Evolutionary conservation across 2,888 invertebrate genomes (phyloP).

Genomic region (Napeogenes sylphis): DNA sequence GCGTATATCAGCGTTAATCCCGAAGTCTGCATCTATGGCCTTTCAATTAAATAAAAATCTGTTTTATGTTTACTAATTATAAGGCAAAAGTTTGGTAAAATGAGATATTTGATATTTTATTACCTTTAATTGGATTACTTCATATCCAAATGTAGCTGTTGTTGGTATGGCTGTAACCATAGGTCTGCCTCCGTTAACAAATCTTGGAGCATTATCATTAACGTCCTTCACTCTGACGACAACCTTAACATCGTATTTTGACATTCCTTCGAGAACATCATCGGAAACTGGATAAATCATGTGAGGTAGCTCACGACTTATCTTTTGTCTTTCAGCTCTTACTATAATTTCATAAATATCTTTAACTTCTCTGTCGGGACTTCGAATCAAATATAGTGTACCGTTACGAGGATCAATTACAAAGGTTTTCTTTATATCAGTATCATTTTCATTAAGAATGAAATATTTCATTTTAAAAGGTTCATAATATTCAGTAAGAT

Average conservation of each 20-base stretch:
- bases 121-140: conserved; percentile 86
- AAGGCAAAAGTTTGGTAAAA: neutral
- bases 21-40: conserved; percentile 86
- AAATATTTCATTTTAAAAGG: conserved; percentile 82
- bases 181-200: conserved; percentile 85
- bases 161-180: conserved; percentile 90
- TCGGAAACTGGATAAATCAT: conserved; percentile 87
- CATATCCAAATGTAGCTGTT: conserved; percentile 88
- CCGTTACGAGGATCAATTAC: conserved; percentile 87
- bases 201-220: conserved; percentile 90
- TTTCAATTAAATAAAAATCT: conserved; percentile 40
- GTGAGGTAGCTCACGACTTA: conserved; percentile 82
- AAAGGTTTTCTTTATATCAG: conserved; percentile 80
- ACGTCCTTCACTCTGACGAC: conserved; percentile 86
- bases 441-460: conserved; percentile 79
- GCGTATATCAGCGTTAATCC: conserved; percentile 86
- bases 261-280: conserved; percentile 83
- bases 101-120: neutral
- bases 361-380: conserved; percentile 85
- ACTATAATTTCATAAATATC: conserved; percentile 79
- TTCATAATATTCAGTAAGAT: conserved; percentile 83
- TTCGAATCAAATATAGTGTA: conserved; percentile 83
- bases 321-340: conserved; percentile 75
- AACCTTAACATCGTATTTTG: conserved; percentile 87
- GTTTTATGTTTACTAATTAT: no score